phyloP scores from a whole-genome alignment of 2,797 vertebrate genomes.

The Coreius guichenoti region DNA sequence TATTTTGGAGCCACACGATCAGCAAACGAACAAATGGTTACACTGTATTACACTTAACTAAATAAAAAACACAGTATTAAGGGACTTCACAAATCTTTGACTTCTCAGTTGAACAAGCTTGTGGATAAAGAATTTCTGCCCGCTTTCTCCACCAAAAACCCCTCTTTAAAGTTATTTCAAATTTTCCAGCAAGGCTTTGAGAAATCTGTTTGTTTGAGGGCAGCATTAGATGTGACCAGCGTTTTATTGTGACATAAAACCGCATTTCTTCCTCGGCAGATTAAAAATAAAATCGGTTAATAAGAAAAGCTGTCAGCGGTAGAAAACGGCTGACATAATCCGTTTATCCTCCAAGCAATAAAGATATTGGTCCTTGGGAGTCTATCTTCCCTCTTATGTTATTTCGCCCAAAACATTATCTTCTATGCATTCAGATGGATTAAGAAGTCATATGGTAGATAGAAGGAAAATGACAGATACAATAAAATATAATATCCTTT shows the following conservation, averaged over 20 bases:
- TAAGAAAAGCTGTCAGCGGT: constrained; percentile 99
- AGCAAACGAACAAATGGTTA: constrained; percentile 81
- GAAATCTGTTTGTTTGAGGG: constrained; percentile 99
- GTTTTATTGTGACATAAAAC: constrained; percentile 99
- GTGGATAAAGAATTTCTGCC: constrained; percentile 93
- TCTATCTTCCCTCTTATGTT: constrained; percentile 99
- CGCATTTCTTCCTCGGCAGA: constrained; percentile 99
- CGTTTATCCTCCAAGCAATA: constrained; percentile 99
- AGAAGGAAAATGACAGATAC: constrained; percentile 99
- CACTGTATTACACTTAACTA: constrained; percentile 69
- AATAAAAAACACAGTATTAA: constrained; percentile 81
- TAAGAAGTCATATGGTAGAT: constrained; percentile 99
- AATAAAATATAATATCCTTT: constrained; percentile 99
- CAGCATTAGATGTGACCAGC: constrained; percentile 99
- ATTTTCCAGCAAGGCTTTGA: constrained; percentile 99
- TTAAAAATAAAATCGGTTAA: constrained; percentile 99
- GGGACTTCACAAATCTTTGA: constrained; percentile 89
- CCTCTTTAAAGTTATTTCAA: constrained; percentile 99
- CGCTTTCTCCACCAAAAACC: constrained; percentile 80
- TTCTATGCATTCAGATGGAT: constrained; percentile 99
- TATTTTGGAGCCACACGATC: constrained; percentile 82
- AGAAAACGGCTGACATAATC: constrained; percentile 99
- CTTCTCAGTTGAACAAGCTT: constrained; percentile 95
- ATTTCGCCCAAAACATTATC: constrained; percentile 99
- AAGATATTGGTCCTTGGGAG: constrained; percentile 99